These are phyloP conservation scores for Lasioglossum pauxillum DNA, from an alignment of 2,888 invertebrate species.

Conservation along the genomic window DNA sequence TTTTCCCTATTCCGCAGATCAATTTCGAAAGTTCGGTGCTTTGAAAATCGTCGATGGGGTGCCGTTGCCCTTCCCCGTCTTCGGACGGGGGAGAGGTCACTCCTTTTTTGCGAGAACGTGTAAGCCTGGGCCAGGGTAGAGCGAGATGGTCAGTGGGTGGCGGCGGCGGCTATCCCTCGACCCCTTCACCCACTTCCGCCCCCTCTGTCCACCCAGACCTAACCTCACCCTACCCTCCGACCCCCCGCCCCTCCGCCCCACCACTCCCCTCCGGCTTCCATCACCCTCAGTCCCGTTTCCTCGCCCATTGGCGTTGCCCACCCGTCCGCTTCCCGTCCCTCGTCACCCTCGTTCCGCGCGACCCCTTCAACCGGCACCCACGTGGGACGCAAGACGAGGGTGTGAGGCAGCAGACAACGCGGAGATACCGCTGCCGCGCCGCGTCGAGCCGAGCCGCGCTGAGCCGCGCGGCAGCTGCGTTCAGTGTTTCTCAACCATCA, in stretches of 20 bases:
- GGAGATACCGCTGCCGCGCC: constrained; percentile 80
- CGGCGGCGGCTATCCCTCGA: constrained; percentile 71
- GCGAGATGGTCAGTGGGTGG: constrained; percentile 80
- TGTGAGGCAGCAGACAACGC: constrained; percentile 82
- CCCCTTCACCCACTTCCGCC: constrained; percentile 70
- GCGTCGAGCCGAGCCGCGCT: constrained; percentile 25
- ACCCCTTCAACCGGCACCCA: constrained; percentile 84
- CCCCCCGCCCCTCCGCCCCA: constrained; percentile 18
- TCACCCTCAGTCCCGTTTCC: constrained; percentile 50
- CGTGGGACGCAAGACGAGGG: constrained; percentile 82
- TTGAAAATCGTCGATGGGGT: constrained; percentile 18
- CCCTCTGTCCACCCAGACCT: constrained; percentile 64
- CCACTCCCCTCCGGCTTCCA: constrained; percentile 22
- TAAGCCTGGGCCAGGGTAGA: constrained; percentile 62
- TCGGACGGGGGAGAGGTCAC: constrained; percentile 29
- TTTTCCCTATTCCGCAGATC: neutral
- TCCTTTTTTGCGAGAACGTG: constrained; percentile 63
- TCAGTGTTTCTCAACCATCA: constrained; percentile 79
- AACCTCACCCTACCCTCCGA: constrained; percentile 48
- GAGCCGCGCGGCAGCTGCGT: constrained; percentile 79
- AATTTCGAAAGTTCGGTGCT: constrained; percentile 32
- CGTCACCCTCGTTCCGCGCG: constrained; percentile 83
- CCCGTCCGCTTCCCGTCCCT: constrained; percentile 29
- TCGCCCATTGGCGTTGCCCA: constrained; percentile 50
- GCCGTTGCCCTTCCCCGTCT: constrained; percentile 48